Conservation (phyloP, 92 coral and sea anemone species). For the Zoanthus solanderi region DNA sequence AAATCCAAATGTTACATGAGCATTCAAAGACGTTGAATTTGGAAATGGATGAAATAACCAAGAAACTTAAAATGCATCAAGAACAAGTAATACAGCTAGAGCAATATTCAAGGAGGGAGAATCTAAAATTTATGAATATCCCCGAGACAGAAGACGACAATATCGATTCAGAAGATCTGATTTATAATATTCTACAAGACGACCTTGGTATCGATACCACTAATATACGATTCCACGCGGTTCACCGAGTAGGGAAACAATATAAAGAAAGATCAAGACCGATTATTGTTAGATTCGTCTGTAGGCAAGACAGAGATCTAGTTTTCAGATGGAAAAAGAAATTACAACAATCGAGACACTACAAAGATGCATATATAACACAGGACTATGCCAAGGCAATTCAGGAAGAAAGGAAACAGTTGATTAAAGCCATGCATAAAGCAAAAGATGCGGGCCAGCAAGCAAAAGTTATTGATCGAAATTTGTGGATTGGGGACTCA, state of each 20-base stretch:
- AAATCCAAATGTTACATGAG: too few relatives aligned
- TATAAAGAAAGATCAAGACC: background rate
- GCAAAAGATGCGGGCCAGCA: background rate
- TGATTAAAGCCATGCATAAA: conserved; percentile 1
- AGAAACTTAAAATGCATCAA: too few relatives aligned
- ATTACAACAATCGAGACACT: background rate
- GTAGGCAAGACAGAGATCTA: conserved; percentile 1
- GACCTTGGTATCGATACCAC: background rate
- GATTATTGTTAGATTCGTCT: background rate
- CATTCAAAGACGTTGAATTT: too few relatives aligned
- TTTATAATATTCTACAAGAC: background rate
- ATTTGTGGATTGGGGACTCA: background rate
- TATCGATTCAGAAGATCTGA: background rate
- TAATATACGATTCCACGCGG: background rate
- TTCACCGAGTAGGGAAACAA: background rate
- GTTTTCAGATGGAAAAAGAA: background rate
- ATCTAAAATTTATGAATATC: too few relatives aligned
- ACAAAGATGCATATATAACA: background rate
- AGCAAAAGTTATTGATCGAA: background rate
- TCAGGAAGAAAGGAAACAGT: background rate
- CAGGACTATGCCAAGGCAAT: too few relatives aligned
- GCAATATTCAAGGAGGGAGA: too few relatives aligned
- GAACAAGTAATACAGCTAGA: too few relatives aligned
- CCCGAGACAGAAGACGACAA: background rate
- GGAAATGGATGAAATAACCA: too few relatives aligned